These are phyloP conservation scores for Vireo griseus DNA, from an alignment of 2,797 vertebrate genomes.

Conservation along the genomic window DNA sequence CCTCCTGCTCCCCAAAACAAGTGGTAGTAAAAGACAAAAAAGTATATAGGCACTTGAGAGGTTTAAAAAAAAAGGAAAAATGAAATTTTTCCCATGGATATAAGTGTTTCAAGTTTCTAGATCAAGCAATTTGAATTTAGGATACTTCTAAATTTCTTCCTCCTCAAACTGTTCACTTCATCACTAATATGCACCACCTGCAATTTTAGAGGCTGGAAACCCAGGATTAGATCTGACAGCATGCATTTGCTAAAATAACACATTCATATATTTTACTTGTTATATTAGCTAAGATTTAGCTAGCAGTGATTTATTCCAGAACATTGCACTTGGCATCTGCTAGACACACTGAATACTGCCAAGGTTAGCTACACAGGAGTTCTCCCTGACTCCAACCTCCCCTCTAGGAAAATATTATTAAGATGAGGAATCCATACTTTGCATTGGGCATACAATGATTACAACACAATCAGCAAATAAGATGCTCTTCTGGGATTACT, in stretches of 20 bases:
- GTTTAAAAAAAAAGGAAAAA: background rate
- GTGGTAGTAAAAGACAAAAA: background rate
- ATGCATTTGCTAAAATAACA: background rate
- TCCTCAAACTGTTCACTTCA: background rate
- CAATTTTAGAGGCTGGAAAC: background rate
- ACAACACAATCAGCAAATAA: background rate
- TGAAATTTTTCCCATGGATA: background rate
- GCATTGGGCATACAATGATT: background rate
- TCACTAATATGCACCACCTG: background rate
- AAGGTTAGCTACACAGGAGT: background rate
- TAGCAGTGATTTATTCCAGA: background rate
- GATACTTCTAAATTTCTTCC: background rate
- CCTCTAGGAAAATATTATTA: background rate
- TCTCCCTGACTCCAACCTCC: background rate
- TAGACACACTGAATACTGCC: background rate
- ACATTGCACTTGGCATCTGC: background rate
- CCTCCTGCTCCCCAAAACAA: background rate
- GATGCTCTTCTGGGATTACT: background rate
- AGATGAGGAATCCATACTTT: background rate
- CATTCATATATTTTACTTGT: background rate
- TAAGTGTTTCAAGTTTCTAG: background rate
- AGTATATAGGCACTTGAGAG: background rate
- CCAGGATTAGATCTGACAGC: background rate
- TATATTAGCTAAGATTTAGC: conserved; percentile 4
- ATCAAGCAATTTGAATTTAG: background rate